A percentile compares a stretch with the other conserved stretches of the same genome.
phyloP scores from a whole-genome alignment of 2,113 vertebrate species.

The Ictalurus punctatus region DNA sequence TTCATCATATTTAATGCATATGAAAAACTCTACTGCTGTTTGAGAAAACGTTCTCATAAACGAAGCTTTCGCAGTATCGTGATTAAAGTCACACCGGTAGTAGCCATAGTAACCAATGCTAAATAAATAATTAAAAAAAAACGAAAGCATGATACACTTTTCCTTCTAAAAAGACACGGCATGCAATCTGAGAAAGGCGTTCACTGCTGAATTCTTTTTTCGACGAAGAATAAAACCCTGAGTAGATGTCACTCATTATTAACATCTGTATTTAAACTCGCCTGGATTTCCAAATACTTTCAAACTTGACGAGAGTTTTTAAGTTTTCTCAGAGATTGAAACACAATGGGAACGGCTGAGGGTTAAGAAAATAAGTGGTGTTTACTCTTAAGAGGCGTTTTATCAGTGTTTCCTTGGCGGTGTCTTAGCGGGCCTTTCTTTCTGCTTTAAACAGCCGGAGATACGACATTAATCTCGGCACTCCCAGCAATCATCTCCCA shows the following conservation, averaged over 20 bases:
- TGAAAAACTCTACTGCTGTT: background rate
- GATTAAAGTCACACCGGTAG: background rate
- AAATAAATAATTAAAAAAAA: background rate
- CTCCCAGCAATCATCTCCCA: background rate
- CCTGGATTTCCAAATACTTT: background rate
- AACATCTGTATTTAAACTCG: background rate
- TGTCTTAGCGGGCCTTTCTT: background rate
- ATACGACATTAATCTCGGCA: constrained; percentile 29
- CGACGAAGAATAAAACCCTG: background rate
- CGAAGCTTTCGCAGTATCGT: background rate
- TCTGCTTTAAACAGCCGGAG: constrained; percentile 26
- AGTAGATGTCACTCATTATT: background rate
- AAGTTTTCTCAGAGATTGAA: background rate
- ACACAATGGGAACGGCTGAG: constrained; percentile 12
- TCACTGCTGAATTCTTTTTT: background rate
- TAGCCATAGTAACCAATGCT: background rate
- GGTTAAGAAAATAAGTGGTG: constrained; percentile 24
- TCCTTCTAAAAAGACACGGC: background rate
- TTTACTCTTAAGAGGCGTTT: constrained; percentile 33
- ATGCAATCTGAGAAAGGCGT: background rate
- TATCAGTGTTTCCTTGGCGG: constrained; percentile 39
- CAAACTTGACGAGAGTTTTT: background rate
- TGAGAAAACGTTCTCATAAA: background rate
- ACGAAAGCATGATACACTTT: background rate
- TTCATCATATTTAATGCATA: background rate